These are phyloP conservation scores for Lagopus muta DNA, from an alignment of 2,113 vertebrate species.

Conservation along the genomic window DNA sequence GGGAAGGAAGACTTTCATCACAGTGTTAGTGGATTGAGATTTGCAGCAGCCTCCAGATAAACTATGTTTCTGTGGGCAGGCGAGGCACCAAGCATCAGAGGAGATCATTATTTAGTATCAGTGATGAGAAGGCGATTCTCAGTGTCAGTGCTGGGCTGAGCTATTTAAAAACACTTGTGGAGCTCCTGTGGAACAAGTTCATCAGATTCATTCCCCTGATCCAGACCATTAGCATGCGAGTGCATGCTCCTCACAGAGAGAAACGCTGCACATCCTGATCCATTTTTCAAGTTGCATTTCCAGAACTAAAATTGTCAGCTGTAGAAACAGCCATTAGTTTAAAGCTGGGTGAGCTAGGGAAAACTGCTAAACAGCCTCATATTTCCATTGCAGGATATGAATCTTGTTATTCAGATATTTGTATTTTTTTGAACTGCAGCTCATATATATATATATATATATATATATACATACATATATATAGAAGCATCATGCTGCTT, in stretches of 20 bases:
- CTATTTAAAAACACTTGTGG: constrained; percentile 26
- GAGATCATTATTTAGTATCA: constrained; percentile 27
- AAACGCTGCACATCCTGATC: neutral
- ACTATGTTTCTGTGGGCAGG: constrained; percentile 12
- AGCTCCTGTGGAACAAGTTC: constrained; percentile 6
- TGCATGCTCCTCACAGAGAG: neutral
- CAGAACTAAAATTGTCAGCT: neutral
- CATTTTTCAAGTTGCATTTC: neutral
- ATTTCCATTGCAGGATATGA: neutral
- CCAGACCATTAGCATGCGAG: neutral
- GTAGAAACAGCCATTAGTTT: neutral
- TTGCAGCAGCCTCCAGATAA: constrained; percentile 4
- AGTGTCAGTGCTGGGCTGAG: neutral
- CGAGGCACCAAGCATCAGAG: constrained; percentile 13
- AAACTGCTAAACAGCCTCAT: neutral
- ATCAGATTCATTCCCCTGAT: constrained; percentile 3
- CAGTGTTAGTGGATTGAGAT: constrained; percentile 16
- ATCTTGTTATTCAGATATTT: neutral
- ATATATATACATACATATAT: no score
- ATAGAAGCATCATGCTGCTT: neutral
- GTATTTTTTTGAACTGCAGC: constrained; percentile 6
- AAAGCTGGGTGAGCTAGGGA: neutral
- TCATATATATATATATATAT: neutral
- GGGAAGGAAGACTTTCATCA: constrained; percentile 42
- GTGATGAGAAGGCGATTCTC: neutral